A percentile compares a stretch with the other conserved stretches of the same genome.
phyloP scores from a whole-genome alignment of 2,888 invertebrate genomes.

The Hylaea fasciaria region DNA sequence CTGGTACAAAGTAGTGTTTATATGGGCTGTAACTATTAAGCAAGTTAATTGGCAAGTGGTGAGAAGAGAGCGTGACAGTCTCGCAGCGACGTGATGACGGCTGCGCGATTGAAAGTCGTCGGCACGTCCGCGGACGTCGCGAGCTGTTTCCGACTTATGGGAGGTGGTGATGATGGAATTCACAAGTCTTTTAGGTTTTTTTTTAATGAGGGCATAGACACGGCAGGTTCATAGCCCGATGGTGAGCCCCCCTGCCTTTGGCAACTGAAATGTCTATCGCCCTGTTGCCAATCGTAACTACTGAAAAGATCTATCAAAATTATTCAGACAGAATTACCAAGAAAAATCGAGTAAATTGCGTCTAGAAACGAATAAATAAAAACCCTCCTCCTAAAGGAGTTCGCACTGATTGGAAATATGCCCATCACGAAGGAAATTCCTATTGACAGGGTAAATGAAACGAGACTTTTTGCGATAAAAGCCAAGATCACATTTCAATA shows the following conservation, averaged over 20 bases:
- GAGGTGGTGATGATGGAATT: not conserved
- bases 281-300: no score
- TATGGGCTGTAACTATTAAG: slow-evolving; percentile 53
- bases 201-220: no score
- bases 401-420: no score
- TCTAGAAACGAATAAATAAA: not conserved
- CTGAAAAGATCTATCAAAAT: no score
- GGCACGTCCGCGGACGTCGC: not conserved
- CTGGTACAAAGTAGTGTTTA: slow-evolving; percentile 32
- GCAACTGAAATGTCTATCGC: no score
- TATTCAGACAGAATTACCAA: no score
- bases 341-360: not conserved
- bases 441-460: not conserved
- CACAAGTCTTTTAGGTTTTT: no score
- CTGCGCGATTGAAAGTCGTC: slow-evolving; percentile 46
- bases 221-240: no score
- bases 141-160: not conserved
- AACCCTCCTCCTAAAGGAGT: not conserved
- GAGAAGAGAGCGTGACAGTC: slow-evolving; percentile 70
- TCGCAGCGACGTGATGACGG: slow-evolving; percentile 36
- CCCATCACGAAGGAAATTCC: no score
- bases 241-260: no score
- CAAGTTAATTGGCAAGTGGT: slow-evolving; percentile 61
- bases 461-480: slow-evolving; percentile 13
- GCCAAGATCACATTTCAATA: slow-evolving; percentile 31